phyloP scores from a whole-genome alignment of 2,797 vertebrate species.

The Cercopithecus diana region DNA sequence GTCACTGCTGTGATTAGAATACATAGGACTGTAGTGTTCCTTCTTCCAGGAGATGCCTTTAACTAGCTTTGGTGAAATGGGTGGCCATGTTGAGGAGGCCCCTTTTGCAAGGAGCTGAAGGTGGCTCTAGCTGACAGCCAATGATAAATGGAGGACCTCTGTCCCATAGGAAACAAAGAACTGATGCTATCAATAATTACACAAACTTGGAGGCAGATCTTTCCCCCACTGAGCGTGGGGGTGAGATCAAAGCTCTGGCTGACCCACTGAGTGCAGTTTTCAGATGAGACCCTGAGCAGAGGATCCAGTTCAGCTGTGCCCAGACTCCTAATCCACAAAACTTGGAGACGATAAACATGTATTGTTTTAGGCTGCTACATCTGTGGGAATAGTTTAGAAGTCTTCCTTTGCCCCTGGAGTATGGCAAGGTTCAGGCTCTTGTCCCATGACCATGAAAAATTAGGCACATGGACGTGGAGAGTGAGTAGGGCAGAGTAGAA shows the following conservation, averaged over 20 bases:
- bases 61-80: background rate
- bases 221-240: background rate
- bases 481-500: too few species aligned
- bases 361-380: background rate
- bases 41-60: background rate
- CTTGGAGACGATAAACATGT: background rate
- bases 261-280: background rate
- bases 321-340: background rate
- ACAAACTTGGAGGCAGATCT: background rate
- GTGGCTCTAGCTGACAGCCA: background rate
- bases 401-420: too few species aligned
- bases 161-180: background rate
- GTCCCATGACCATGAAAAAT: too few species aligned
- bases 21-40: background rate
- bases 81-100: background rate
- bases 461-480: too few species aligned
- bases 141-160: background rate
- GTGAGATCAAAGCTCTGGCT: background rate
- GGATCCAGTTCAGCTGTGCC: background rate
- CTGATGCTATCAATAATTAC: background rate
- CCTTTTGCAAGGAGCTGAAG: background rate
- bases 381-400: background rate
- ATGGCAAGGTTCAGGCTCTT: too few species aligned
- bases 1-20: background rate
- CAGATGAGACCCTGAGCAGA: background rate